These are phyloP conservation scores for Actinostola sp. DNA, from an alignment of 92 coral and sea anemone species.

Conservation along the genomic window DNA sequence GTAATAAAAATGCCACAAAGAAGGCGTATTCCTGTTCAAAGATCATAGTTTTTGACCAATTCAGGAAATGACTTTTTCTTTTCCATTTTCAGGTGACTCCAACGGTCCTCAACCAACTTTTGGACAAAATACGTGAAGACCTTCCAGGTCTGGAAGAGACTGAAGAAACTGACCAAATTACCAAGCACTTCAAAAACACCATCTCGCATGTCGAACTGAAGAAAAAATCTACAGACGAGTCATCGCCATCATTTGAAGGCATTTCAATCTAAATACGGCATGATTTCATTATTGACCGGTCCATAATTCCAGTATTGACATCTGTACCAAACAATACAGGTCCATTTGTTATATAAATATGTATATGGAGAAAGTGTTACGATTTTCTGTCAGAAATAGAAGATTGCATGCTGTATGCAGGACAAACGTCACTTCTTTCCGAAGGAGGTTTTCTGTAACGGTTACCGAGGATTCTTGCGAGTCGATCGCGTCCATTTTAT, in stretches of 20 bases:
- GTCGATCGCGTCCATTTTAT: no score
- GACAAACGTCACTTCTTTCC: no score
- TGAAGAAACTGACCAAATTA: conserved; percentile 91
- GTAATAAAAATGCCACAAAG: no score
- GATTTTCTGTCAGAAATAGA: no score
- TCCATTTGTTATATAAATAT: not conserved
- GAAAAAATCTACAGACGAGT: conserved; percentile 75
- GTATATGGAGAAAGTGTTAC: conserved; percentile 1
- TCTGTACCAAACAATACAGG: not conserved
- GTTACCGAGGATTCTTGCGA: no score
- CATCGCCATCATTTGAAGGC: conserved; percentile 77
- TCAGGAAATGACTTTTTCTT: not conserved
- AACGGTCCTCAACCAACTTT: conserved; percentile 91
- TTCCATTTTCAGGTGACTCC: conserved; percentile 75
- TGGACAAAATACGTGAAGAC: conserved; percentile 94
- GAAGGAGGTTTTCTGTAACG: no score
- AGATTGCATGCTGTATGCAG: no score
- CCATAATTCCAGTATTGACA: not conserved
- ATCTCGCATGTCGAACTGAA: conserved; percentile 75
- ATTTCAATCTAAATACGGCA: conserved; percentile 50
- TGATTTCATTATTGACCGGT: not conserved
- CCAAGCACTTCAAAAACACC: conserved; percentile 93
- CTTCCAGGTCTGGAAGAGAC: conserved; percentile 92
- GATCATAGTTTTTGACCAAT: no score
- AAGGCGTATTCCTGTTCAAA: no score